Base-by-base conservation (phyloP, 2,888 invertebrate species). In the Heliconius cydno region DNA sequence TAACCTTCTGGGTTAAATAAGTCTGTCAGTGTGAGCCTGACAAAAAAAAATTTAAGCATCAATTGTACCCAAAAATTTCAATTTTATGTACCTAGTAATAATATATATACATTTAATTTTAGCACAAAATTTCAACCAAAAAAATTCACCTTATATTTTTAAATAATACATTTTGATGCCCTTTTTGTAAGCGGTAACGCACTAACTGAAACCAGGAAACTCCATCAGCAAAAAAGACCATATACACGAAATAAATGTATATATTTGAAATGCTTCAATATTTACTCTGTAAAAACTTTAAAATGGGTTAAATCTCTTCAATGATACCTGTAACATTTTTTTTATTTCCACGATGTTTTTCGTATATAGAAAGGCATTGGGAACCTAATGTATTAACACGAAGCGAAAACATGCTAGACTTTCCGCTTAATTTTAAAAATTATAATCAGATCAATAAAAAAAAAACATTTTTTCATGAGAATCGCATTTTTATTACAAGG, bases 81-180 rank as follows among this genome's bases (percentile, higher is more conserved):
- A 52, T 19, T 65, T 6, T 65, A 25, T 15, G 15, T 63, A 63
- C 25, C 3, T n/a, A 68, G 22, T 10, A n/a, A n/a, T 67, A 9
- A 34, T 15, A 22, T 22, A 67, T 30, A 13, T 67, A 67, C 5
- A 67, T 67, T 67, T 68, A n/a, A 38, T 38, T 34, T n/a, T 12
- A 38, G 12, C 22, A 22, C n/a, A 38, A 38, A 68, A 34, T 2
- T 38, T 25, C n/a, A 63, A 63, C 25, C 25, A 28, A 65, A 25
- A n/a, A 65, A 13, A 1, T 60, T 60, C 15, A 38, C 13, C 68
- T 68, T 68, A n/a, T 68, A 68, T 68, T 68, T 68, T 38, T 38
- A 68, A 68, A 68, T 38, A 68, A 68, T n/a, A 68, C 68, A 68
- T 68, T 68, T 68, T 34, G n/a, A 38, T 68, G 68, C 68, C 38